Conservation (phyloP, 2,797 vertebrate species). For the Rallus crepitans region DNA sequence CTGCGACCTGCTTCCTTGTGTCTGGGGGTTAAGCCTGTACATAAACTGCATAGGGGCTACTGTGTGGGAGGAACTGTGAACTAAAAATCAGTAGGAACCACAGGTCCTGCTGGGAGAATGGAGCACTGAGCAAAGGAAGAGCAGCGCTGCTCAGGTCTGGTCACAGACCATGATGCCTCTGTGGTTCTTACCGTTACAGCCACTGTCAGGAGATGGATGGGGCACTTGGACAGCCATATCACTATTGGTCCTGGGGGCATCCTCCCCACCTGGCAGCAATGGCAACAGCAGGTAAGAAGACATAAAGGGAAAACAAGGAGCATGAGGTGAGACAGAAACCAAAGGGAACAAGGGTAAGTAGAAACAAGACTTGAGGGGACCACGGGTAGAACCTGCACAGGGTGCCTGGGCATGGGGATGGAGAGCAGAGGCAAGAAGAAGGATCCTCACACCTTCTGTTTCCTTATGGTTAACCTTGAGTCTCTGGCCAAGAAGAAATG, state of each 20-base stretch:
- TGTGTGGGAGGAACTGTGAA: background rate
- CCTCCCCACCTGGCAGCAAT: background rate
- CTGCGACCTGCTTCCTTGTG: slow-evolving; percentile 12
- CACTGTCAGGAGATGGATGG: background rate
- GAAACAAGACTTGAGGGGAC: background rate
- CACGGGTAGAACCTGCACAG: background rate
- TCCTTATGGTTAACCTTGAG: background rate
- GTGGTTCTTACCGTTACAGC: background rate
- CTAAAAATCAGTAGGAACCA: background rate
- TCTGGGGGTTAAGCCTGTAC: slow-evolving; percentile 1
- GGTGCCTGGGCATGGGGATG: background rate
- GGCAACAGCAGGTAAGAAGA: background rate
- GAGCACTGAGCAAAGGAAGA: background rate
- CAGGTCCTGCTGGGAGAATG: background rate
- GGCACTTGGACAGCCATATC: background rate
- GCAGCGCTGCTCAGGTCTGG: background rate
- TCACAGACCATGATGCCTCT: accelerated
- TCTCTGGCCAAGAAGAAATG: background rate
- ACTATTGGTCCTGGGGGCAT: background rate
- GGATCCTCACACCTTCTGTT: background rate
- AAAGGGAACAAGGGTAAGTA: background rate
- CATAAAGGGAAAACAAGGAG: background rate
- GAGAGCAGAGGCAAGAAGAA: background rate
- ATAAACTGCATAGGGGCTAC: background rate
- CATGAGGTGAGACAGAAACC: background rate